These are phyloP conservation scores for Eclectus roratus DNA, from an alignment of 2,113 vertebrate genomes.

Conservation along the genomic window DNA sequence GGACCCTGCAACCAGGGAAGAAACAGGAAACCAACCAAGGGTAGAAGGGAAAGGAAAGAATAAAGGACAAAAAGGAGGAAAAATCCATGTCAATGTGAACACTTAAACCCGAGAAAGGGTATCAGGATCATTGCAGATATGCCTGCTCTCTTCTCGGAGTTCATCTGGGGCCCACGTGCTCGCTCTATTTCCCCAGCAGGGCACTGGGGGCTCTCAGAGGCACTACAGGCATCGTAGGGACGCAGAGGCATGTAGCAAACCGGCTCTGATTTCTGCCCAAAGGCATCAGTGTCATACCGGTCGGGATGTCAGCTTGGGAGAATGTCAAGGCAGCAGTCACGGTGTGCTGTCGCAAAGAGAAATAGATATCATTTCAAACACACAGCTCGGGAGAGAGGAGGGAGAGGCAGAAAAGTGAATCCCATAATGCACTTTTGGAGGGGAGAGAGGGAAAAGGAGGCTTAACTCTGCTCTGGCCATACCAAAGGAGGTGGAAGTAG, in stretches of 20 bases:
- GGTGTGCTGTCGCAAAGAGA: constrained; percentile 87
- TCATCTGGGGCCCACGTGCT: constrained; percentile 66
- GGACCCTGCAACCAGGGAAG: constrained; percentile 30
- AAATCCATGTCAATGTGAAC: accelerated
- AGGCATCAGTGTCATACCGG: constrained; percentile 85
- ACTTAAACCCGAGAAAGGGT: background rate
- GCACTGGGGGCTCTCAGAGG: constrained; percentile 55
- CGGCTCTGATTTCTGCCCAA: constrained; percentile 89
- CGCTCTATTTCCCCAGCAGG: constrained; percentile 38
- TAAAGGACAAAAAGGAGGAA: background rate
- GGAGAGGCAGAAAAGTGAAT: constrained; percentile 28
- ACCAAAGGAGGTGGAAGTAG: background rate
- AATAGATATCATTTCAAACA: constrained; percentile 90
- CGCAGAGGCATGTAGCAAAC: constrained; percentile 75
- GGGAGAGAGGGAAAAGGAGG: background rate
- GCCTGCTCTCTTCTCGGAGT: constrained; percentile 53
- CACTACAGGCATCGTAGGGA: background rate
- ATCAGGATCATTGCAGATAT: background rate
- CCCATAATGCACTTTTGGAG: constrained; percentile 30
- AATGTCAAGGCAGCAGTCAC: constrained; percentile 79
- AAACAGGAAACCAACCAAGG: background rate
- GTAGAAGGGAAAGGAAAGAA: background rate
- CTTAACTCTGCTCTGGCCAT: constrained; percentile 37
- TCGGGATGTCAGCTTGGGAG: constrained; percentile 79
- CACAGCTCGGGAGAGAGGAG: constrained; percentile 39